phyloP scores from a whole-genome alignment of 2,797 vertebrate genomes.

The Anguilla pacifica region DNA sequence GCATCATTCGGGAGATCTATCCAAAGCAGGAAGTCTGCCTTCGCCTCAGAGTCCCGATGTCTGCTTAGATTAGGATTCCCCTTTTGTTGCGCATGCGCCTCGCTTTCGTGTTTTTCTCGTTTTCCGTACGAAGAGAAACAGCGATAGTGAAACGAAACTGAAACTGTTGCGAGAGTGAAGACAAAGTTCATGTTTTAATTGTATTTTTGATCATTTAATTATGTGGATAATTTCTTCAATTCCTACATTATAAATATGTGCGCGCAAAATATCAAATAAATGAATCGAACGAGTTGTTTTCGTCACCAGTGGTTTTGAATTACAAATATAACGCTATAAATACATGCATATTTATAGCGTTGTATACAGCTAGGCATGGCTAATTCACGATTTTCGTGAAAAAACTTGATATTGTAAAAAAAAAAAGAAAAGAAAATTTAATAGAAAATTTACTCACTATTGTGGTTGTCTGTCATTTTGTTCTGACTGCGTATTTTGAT shows the following conservation, averaged over 20 bases:
- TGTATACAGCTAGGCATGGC: neutral
- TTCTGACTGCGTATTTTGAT: neutral
- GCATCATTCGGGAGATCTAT: neutral
- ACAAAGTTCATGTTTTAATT: neutral
- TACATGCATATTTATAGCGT: neutral
- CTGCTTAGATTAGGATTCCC: neutral
- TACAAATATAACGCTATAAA: neutral
- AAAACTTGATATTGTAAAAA: neutral
- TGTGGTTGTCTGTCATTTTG: conserved; percentile 24
- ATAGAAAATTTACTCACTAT: conserved; percentile 45
- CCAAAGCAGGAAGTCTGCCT: neutral
- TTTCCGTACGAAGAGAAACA: neutral
- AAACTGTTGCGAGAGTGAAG: conserved; percentile 5
- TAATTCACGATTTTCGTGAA: neutral
- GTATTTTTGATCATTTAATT: neutral
- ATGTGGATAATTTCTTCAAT: neutral
- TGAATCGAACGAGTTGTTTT: neutral
- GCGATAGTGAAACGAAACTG: conserved; percentile 33
- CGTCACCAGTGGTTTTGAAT: neutral
- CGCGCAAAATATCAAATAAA: neutral
- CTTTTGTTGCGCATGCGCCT: conserved; percentile 18
- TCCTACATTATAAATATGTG: neutral
- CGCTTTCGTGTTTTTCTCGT: neutral
- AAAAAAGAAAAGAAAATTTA: neutral
- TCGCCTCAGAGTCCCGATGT: neutral